Evolutionary conservation across 2,888 invertebrate species (phyloP).

Genomic region (Agrypnus murinus): DNA sequence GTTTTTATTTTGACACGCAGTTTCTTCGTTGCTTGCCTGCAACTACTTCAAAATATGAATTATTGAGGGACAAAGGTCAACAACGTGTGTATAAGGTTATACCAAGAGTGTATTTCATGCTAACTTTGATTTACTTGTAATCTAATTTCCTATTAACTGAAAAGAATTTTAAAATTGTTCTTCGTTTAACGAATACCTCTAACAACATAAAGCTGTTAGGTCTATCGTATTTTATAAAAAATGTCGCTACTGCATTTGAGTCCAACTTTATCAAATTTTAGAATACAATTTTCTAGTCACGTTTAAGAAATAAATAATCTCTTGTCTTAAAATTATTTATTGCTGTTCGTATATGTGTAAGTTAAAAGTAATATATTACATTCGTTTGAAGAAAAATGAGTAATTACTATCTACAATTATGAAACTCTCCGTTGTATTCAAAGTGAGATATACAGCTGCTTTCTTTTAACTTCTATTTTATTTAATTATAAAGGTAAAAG

Average conservation of each 20-base stretch:
- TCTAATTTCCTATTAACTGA: neutral
- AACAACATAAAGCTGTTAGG: neutral
- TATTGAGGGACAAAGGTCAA: constrained; percentile 7
- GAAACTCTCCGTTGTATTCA: neutral
- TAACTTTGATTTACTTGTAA: neutral
- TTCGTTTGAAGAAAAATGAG: constrained; percentile 12
- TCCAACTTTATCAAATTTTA: neutral
- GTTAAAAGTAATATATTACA: constrained; percentile 14
- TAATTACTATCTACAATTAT: constrained; percentile 23
- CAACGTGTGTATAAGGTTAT: neutral
- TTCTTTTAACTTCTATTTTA: neutral
- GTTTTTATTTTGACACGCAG: constrained; percentile 1
- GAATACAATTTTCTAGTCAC: constrained; percentile 10
- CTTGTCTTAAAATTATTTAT: constrained; percentile 16
- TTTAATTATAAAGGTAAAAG: neutral
- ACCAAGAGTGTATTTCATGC: neutral
- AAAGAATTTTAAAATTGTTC: too few species aligned
- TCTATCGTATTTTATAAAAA: neutral
- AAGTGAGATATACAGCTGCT: neutral
- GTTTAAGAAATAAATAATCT: constrained; percentile 7
- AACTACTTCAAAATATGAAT: neutral
- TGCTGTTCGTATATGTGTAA: constrained; percentile 6
- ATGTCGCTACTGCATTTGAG: constrained; percentile 1
- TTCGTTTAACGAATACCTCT: too few species aligned
- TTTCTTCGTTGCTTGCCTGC: constrained; percentile 4